Percentiles rank a stretch among this genome's conserved stretches.
phyloP scores from a whole-genome alignment of 2,113 vertebrate genomes.

The Dasyprocta punctata region DNA sequence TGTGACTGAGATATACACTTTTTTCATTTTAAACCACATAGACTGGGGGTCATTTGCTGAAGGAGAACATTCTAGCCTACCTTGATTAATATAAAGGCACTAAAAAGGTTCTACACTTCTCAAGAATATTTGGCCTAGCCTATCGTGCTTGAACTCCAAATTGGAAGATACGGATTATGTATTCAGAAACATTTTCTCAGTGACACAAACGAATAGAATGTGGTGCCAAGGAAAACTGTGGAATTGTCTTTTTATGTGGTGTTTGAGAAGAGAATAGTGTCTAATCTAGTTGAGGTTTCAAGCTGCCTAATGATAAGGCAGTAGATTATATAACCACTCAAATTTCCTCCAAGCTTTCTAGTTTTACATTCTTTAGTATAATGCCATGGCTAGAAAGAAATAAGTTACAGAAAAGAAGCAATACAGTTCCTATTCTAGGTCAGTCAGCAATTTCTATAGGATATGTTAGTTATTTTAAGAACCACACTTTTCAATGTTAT shows the following conservation, averaged over 20 bases:
- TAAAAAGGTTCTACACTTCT: neutral
- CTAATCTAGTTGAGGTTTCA: conserved; percentile 47
- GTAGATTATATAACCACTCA: conserved; percentile 28
- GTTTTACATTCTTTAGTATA: conserved; percentile 4
- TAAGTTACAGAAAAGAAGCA: conserved; percentile 48
- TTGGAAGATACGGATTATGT: neutral
- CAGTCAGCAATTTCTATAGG: conserved; percentile 57
- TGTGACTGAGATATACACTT: neutral
- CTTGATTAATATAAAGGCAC: neutral
- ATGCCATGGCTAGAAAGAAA: conserved; percentile 31
- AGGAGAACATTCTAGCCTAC: neutral
- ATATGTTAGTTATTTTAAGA: conserved; percentile 24
- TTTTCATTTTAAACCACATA: conserved; percentile 10
- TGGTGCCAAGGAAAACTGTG: neutral
- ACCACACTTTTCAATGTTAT: conserved; percentile 5
- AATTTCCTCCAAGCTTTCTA: neutral
- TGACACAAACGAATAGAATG: conserved; percentile 47
- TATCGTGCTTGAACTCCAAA: neutral
- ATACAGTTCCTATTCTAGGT: conserved; percentile 27
- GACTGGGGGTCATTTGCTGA: neutral
- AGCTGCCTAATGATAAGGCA: conserved; percentile 24
- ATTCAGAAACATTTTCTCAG: conserved; percentile 55
- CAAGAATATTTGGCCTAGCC: neutral
- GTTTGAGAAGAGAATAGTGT: conserved; percentile 11
- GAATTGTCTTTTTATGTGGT: conserved; percentile 46